Evolutionary conservation across 1,140 invertebrate species (phyloP).

Genomic region (Apis cerana): DNA sequence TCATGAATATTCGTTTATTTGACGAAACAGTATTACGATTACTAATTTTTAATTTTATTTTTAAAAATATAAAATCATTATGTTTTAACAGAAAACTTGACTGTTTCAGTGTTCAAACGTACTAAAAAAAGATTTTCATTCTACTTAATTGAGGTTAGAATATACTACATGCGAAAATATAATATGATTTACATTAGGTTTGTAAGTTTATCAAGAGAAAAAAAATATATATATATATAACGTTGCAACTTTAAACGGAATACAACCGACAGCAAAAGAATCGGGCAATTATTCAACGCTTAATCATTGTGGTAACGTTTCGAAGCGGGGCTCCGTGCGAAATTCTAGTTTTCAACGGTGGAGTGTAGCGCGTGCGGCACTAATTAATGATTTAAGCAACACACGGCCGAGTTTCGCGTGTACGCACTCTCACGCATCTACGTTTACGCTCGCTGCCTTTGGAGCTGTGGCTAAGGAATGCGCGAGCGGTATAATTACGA

Average conservation of each 20-base stretch:
- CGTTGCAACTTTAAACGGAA: background rate
- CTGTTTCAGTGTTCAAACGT: background rate
- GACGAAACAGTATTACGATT: background rate
- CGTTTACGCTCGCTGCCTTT: slow-evolving; percentile 27
- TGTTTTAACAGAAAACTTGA: too few species aligned
- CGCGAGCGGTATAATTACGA: slow-evolving; percentile 28
- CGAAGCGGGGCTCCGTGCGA: slow-evolving; percentile 7
- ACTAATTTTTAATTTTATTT: too few species aligned
- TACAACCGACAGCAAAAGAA: background rate
- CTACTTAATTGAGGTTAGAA: background rate
- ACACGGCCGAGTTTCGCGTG: slow-evolving; percentile 36
- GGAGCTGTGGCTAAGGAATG: slow-evolving; percentile 5
- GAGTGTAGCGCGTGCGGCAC: slow-evolving; percentile 45
- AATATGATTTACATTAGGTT: background rate
- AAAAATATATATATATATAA: background rate
- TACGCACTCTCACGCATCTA: slow-evolving; percentile 48
- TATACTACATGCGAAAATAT: background rate
- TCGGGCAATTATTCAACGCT: slow-evolving; percentile 18
- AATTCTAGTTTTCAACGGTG: slow-evolving; percentile 30
- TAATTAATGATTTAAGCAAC: slow-evolving; percentile 54
- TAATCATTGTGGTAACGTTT: slow-evolving; percentile 1
- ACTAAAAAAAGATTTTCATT: background rate
- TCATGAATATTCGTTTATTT: background rate
- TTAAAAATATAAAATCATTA: too few species aligned
- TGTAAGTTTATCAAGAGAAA: background rate